Evolutionary conservation across 1,140 invertebrate genomes (phyloP), one percentile per base, ranked within the genome.

Genomic region (Drosophila rhopaloa): DNA sequence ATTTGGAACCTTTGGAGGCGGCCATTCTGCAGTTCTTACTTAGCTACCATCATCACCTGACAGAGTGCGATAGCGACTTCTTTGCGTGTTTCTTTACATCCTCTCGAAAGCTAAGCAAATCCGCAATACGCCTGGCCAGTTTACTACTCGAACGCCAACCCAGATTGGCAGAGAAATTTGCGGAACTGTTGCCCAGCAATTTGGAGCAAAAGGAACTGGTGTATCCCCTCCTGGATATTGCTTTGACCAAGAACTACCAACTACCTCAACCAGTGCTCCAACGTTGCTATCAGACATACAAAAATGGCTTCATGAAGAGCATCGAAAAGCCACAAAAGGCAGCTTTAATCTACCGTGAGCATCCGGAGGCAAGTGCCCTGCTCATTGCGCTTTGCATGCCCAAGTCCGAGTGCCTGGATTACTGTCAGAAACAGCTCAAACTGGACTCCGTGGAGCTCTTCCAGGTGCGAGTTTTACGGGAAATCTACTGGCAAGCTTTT

Each of bases 281-380:
- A 44, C 92, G 75, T 29, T 92, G 95, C 72, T 95, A 94, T 84
- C 91, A 93, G 38, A 93, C 94, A 68, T 94, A 94, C 59, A 94
- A 94, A 84, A 91, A 93, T 14, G 94, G 94, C 70, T 93, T 95
- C 37, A 84, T 92, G 54, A 95, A 95, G 90, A 92, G 94, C 54
- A 91, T 95, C 14, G 94, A 94, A 78, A 95, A 95, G 79, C 95
- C 95, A 1, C 94, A 95, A 57, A 95, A 95, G 93, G 94, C 94
- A 0, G 94, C 94, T 0, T 93, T 95, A 73, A 93, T 95, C 48
- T 95, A 95, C 60, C 81, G 93, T 29, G 93, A 93, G 63, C 93
- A 93, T 66, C 93, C 93, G 29, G 83, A 92, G 55, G 92, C 94
- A 38, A 93, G 95, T 35, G 92, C 91, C 8, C 91, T 93, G 76